Evolutionary conservation across 2,888 invertebrate genomes (phyloP).

Genomic region (Koerneria pararmatus): DNA sequence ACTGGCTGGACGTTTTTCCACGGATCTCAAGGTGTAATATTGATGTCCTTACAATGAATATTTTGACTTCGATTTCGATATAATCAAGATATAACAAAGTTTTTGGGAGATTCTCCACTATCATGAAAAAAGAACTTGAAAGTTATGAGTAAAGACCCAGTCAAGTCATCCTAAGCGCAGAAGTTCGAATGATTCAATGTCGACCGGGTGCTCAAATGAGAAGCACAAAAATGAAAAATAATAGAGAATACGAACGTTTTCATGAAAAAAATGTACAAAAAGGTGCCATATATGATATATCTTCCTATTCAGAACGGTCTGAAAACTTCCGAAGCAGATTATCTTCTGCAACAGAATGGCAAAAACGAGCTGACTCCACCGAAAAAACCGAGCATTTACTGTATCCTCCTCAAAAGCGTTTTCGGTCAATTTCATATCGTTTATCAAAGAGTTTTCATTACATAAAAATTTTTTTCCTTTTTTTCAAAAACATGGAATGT

Average conservation of each 20-base stretch:
- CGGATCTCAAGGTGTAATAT: constrained; percentile 78
- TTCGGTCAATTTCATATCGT: constrained; percentile 73
- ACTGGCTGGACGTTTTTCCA: constrained; percentile 89
- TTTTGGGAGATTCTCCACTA: too few species aligned
- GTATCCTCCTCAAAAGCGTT: constrained; percentile 93
- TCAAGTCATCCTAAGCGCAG: constrained; percentile 1
- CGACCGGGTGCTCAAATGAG: too few species aligned
- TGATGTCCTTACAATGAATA: too few species aligned
- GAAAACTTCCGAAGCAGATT: constrained; percentile 29
- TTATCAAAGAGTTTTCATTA: constrained; percentile 7
- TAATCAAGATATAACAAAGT: too few species aligned
- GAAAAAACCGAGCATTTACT: constrained; percentile 94
- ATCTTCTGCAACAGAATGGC: constrained; percentile 32
- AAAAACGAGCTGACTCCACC: constrained; percentile 86
- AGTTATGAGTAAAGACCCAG: background rate
- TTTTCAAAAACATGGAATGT: too few species aligned
- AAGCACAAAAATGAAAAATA: too few species aligned
- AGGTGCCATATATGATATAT: background rate
- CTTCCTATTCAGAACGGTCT: constrained; percentile 24
- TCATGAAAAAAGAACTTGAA: background rate
- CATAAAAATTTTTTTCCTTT: too few species aligned
- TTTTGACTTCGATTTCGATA: too few species aligned
- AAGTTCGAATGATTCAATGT: too few species aligned
- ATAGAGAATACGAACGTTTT: too few species aligned
- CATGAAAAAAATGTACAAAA: too few species aligned